phyloP scores from a whole-genome alignment of 2,797 vertebrate genomes.

The Sebastes miniatus region DNA sequence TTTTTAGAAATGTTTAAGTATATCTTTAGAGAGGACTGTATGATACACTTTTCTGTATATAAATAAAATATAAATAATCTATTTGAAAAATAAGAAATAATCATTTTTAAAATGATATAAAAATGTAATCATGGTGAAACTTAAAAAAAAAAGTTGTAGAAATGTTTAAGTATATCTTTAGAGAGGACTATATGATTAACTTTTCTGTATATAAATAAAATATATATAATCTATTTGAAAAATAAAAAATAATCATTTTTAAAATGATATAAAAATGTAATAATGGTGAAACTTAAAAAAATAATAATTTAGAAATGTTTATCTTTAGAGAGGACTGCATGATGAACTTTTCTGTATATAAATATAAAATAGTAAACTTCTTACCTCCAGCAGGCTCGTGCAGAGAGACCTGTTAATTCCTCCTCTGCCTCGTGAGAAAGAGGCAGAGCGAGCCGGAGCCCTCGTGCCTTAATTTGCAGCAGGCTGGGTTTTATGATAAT shows the following conservation, averaged over 20 bases:
- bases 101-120: not conserved
- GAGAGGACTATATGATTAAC: not conserved
- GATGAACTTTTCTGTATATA: not conserved
- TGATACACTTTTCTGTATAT: not conserved
- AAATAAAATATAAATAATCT: not conserved
- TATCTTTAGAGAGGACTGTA: not conserved
- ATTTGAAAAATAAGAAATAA: not conserved
- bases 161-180: not conserved
- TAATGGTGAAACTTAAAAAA: not conserved
- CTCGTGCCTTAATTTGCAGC: slow-evolving; percentile 76
- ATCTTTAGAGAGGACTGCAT: not conserved
- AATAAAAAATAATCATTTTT: not conserved
- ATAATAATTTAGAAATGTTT: too few species aligned
- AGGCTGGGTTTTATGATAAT: slow-evolving; percentile 83
- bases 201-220: not conserved
- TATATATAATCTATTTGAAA: not conserved
- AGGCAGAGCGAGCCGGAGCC: slow-evolving; percentile 48
- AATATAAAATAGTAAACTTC: slow-evolving; percentile 14
- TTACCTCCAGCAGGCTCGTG: slow-evolving; percentile 59
- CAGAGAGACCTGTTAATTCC: slow-evolving; percentile 62
- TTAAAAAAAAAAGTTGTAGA: too few species aligned
- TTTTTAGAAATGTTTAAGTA: not conserved
- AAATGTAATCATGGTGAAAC: not conserved
- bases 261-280: not conserved
- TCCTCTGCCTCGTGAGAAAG: slow-evolving; percentile 64